Evolutionary conservation across 2,888 invertebrate species (phyloP).

Genomic region (Embidobia sp.): DNA sequence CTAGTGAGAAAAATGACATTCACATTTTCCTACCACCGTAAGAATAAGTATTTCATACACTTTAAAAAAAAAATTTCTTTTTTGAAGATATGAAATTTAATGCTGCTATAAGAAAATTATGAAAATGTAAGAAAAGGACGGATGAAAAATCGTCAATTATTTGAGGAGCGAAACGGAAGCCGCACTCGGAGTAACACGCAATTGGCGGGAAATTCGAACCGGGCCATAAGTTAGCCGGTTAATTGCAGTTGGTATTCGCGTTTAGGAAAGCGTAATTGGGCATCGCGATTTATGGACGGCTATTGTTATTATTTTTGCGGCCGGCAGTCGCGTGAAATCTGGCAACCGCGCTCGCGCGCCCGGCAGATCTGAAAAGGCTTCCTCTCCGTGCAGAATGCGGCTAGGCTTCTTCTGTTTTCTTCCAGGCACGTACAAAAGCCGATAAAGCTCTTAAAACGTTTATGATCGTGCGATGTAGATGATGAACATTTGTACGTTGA

Average conservation of each 20-base stretch:
- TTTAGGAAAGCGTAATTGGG: constrained; percentile 33
- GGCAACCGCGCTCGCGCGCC: constrained; percentile 48
- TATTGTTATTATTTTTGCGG: constrained; percentile 44
- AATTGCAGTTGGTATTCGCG: constrained; percentile 33
- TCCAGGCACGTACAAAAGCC: constrained; percentile 58
- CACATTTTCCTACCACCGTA: too few relatives aligned
- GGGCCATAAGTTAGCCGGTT: constrained; percentile 32
- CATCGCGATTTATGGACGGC: constrained; percentile 39
- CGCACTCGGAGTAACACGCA: constrained; percentile 7
- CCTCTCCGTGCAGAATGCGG: constrained; percentile 53
- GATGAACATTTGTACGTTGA: constrained; percentile 45
- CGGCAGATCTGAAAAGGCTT: constrained; percentile 55
- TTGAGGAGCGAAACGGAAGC: too few relatives aligned
- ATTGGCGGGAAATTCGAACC: constrained; percentile 28
- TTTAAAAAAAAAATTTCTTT: too few relatives aligned
- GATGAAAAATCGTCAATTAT: too few relatives aligned
- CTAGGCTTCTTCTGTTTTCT: constrained; percentile 63
- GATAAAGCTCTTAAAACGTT: constrained; percentile 62
- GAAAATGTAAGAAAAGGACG: too few relatives aligned
- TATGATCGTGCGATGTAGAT: constrained; percentile 47
- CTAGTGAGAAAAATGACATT: too few relatives aligned
- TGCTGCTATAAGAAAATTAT: too few relatives aligned
- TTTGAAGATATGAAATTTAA: too few relatives aligned
- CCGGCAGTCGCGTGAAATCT: constrained; percentile 45
- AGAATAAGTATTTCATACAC: too few relatives aligned